These are phyloP conservation scores for Protonibea diacanthus DNA, from an alignment of 2,797 vertebrate species.

Conservation along the genomic window DNA sequence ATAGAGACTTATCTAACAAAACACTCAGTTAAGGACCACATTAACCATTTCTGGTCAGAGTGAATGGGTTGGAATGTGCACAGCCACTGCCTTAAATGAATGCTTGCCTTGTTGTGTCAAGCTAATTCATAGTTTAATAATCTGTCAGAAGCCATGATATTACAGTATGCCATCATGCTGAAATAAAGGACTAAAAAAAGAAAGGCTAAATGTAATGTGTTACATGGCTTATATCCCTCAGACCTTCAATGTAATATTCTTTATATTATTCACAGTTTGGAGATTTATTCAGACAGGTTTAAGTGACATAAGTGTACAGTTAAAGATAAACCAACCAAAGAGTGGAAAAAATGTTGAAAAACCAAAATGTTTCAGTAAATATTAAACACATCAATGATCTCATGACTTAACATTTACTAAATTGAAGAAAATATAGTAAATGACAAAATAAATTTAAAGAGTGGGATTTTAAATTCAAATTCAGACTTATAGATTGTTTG, in stretches of 20 bases:
- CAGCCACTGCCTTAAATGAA: conserved; percentile 49
- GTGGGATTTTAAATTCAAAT: conserved; percentile 54
- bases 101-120: conserved; percentile 35
- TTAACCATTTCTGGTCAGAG: conserved; percentile 91
- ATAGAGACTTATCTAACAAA: conserved; percentile 93
- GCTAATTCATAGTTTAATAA: conserved; percentile 32
- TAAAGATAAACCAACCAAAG: conserved; percentile 28
- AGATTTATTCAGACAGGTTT: background rate
- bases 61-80: conserved; percentile 61
- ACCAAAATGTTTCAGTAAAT: background rate
- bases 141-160: conserved; percentile 5
- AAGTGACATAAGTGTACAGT: conserved; percentile 11
- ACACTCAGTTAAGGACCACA: conserved; percentile 85
- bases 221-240: background rate
- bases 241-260: conserved; percentile 9
- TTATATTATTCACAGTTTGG: conserved; percentile 16
- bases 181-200: background rate
- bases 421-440: background rate
- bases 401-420: conserved; percentile 17
- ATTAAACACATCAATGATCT: background rate
- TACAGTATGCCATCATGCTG: background rate
- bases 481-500: conserved; percentile 66
- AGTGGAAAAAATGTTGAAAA: background rate
- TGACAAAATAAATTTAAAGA: conserved; percentile 35
- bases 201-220: background rate